These are phyloP conservation scores for Leucania comma DNA, from an alignment of 2,888 invertebrate species.

Conservation along the genomic window DNA sequence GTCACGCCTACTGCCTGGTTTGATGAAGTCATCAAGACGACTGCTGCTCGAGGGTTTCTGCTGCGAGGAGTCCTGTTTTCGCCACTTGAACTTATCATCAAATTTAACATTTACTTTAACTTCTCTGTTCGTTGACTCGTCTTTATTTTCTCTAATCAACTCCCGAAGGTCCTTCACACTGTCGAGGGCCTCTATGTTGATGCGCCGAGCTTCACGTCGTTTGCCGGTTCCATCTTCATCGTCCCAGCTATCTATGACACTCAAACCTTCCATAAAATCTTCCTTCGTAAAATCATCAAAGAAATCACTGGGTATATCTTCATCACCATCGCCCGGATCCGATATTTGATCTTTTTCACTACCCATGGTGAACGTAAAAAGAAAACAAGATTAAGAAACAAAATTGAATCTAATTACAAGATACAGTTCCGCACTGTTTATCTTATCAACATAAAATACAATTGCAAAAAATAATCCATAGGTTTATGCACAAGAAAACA, in stretches of 20 bases:
- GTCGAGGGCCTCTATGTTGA: constrained; percentile 71
- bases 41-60: constrained; percentile 63
- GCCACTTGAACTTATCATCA: constrained; percentile 49
- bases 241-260: constrained; percentile 87
- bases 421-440: constrained; percentile 11
- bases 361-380: constrained; percentile 58
- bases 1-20: constrained; percentile 86
- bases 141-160: constrained; percentile 70
- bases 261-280: constrained; percentile 87
- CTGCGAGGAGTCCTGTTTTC: constrained; percentile 27
- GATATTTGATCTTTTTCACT: constrained; percentile 63
- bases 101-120: constrained; percentile 7
- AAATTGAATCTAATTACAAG: constrained; percentile 15
- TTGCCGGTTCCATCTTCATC: constrained; percentile 66
- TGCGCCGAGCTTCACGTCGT: constrained; percentile 56
- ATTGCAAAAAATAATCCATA: constrained; percentile 19
- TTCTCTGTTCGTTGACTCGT: constrained; percentile 41
- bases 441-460: constrained; percentile 11
- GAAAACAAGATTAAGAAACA: constrained; percentile 30
- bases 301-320: constrained; percentile 88
- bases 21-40: constrained; percentile 79
- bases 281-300: constrained; percentile 87
- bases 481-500: constrained; percentile 24
- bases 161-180: constrained; percentile 80
- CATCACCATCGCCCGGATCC: constrained; percentile 73